These are phyloP conservation scores for Myotis davidii DNA, from an alignment of 2,113 vertebrate species.

Conservation along the genomic window DNA sequence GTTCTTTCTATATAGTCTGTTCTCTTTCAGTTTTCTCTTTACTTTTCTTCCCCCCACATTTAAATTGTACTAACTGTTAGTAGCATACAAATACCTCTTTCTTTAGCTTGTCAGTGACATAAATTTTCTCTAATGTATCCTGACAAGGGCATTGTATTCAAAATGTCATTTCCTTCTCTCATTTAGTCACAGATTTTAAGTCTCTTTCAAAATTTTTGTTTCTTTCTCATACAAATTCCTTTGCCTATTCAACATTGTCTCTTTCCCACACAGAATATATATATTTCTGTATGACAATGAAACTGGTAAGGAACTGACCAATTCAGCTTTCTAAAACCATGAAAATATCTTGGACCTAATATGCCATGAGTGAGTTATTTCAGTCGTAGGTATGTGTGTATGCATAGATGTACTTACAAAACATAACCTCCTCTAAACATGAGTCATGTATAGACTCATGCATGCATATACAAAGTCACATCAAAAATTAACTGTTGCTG, in stretches of 20 bases:
- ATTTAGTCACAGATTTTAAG: slow-evolving; percentile 49
- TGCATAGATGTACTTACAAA: background rate
- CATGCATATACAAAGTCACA: background rate
- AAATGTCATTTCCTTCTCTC: slow-evolving; percentile 51
- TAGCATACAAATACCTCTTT: slow-evolving; percentile 30
- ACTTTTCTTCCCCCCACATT: background rate
- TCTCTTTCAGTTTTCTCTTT: background rate
- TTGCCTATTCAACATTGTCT: background rate
- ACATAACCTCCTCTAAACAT: background rate
- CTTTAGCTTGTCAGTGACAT: slow-evolving; percentile 47
- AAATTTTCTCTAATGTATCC: slow-evolving; percentile 28
- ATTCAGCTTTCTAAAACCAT: background rate
- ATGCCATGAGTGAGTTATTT: background rate
- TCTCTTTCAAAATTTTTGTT: background rate
- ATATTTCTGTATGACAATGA: background rate
- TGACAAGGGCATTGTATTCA: slow-evolving; percentile 44
- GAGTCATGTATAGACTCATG: background rate
- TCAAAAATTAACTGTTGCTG: background rate
- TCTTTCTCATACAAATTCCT: slow-evolving; percentile 37
- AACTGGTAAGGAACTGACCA: background rate
- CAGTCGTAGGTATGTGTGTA: background rate
- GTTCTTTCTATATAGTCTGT: background rate
- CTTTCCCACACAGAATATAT: background rate
- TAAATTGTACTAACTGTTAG: slow-evolving; percentile 23
- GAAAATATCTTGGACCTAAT: background rate